A percentile compares a stretch with the other conserved stretches of the same genome.
Conservation (phyloP, 2,888 invertebrate genomes). For the Drosophila hamatofila region DNA sequence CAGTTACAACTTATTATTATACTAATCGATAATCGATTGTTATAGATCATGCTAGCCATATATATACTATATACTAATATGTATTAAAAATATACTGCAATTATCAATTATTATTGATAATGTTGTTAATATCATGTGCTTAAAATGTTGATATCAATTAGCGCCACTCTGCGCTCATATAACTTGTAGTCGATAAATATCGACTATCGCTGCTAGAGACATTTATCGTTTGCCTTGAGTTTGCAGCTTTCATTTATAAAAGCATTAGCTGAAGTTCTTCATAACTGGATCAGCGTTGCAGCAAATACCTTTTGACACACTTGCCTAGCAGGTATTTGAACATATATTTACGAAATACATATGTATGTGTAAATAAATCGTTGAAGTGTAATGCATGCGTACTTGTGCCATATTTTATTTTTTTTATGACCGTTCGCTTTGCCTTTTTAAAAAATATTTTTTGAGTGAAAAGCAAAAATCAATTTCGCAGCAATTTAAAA, state of each 20-base stretch:
- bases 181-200: too few relatives aligned
- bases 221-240: not conserved
- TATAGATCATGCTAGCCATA: too few relatives aligned
- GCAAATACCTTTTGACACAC: not conserved
- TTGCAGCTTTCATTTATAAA: not conserved
- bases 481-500: slow-evolving; percentile 50
- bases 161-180: too few relatives aligned
- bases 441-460: slow-evolving; percentile 13
- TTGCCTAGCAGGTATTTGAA: slow-evolving; percentile 34
- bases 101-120: too few relatives aligned
- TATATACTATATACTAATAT: too few relatives aligned
- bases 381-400: slow-evolving; percentile 46
- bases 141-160: too few relatives aligned
- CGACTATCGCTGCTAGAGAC: too few relatives aligned
- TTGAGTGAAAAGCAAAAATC: slow-evolving; percentile 47
- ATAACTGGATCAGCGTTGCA: not conserved
- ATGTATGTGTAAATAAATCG: slow-evolving; percentile 22
- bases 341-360: slow-evolving; percentile 8
- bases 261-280: not conserved
- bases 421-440: slow-evolving; percentile 34
- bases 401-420: slow-evolving; percentile 17
- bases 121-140: too few relatives aligned
- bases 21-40: too few relatives aligned
- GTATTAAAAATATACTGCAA: too few relatives aligned
- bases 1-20: too few relatives aligned